Percentiles rank a stretch among this genome's conserved stretches.
Evolutionary conservation across 1,140 invertebrate species (phyloP).

Genomic region (Aporrectodea caliginosa): DNA sequence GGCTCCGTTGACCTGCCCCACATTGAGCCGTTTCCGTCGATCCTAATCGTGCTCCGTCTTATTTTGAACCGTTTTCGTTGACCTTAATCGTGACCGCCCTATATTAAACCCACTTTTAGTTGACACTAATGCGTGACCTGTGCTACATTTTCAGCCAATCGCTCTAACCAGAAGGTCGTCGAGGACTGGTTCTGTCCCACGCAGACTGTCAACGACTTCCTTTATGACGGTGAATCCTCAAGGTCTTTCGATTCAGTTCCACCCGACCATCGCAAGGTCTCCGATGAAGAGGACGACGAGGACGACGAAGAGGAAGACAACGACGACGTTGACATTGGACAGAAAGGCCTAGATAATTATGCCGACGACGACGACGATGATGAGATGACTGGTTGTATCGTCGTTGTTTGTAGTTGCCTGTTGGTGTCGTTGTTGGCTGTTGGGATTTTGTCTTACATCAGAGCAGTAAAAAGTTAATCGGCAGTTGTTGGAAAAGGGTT

Average conservation of each 20-base stretch:
- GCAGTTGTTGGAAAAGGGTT: too few species aligned
- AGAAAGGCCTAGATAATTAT: neutral
- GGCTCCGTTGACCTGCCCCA: too few species aligned
- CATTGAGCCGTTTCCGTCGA: too few species aligned
- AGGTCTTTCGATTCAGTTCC: too few species aligned
- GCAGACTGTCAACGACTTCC: neutral
- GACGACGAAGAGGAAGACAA: neutral
- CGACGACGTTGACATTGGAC: neutral
- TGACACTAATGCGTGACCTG: too few species aligned
- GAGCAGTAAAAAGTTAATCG: neutral
- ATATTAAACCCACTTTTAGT: too few species aligned
- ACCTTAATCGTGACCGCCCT: too few species aligned
- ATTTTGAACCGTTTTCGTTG: too few species aligned
- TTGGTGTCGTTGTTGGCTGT: neutral
- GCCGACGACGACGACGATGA: neutral
- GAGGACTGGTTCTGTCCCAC: constrained; percentile 30
- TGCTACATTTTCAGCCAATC: constrained; percentile 19
- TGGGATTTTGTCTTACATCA: neutral
- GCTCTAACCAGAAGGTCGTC: constrained; percentile 15
- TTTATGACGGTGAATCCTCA: too few species aligned
- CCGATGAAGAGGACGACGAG: neutral
- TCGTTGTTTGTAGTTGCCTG: neutral
- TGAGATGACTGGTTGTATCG: neutral
- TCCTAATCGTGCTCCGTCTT: too few species aligned
- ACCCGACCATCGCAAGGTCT: too few species aligned